These are phyloP conservation scores for Dicyrtoma fusca DNA, from an alignment of 2,888 invertebrate species.

Conservation along the genomic window DNA sequence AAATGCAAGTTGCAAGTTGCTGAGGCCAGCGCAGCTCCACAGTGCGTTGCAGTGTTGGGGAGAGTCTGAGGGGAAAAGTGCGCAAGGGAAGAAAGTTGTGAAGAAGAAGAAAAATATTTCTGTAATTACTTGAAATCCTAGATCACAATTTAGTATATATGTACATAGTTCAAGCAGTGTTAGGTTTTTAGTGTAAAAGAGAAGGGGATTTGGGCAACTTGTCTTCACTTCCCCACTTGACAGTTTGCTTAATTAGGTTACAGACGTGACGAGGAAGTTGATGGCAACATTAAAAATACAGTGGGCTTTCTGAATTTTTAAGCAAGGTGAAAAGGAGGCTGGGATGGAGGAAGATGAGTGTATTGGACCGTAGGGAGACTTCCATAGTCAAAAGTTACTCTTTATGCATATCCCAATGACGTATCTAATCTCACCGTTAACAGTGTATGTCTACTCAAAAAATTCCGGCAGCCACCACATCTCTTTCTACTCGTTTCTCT, in stretches of 20 bases:
- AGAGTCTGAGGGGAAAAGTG: too few relatives aligned
- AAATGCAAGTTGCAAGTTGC: too few relatives aligned
- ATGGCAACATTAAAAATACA: conserved; percentile 18
- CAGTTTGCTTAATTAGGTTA: conserved; percentile 35
- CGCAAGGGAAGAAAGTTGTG: neutral
- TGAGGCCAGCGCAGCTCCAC: too few relatives aligned
- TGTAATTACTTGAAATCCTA: too few relatives aligned
- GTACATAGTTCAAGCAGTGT: too few relatives aligned
- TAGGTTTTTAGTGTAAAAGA: too few relatives aligned
- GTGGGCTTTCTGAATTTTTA: conserved; percentile 23
- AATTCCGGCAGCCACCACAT: neutral
- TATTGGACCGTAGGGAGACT: conserved; percentile 14
- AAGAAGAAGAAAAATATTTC: too few relatives aligned
- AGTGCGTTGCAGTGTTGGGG: too few relatives aligned
- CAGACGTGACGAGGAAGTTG: conserved; percentile 27
- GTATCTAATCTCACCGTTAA: neutral
- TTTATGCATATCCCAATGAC: too few relatives aligned
- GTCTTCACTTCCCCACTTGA: conserved; percentile 27
- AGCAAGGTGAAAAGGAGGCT: neutral
- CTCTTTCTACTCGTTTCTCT: neutral
- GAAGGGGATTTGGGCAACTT: conserved; percentile 15
- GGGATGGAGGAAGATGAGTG: neutral
- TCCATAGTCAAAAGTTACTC: conserved; percentile 12
- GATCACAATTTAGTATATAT: too few relatives aligned
- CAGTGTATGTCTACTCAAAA: conserved; percentile 4